These are phyloP conservation scores for Ceratina calcarata DNA, from an alignment of 1,140 invertebrate species.

Conservation along the genomic window DNA sequence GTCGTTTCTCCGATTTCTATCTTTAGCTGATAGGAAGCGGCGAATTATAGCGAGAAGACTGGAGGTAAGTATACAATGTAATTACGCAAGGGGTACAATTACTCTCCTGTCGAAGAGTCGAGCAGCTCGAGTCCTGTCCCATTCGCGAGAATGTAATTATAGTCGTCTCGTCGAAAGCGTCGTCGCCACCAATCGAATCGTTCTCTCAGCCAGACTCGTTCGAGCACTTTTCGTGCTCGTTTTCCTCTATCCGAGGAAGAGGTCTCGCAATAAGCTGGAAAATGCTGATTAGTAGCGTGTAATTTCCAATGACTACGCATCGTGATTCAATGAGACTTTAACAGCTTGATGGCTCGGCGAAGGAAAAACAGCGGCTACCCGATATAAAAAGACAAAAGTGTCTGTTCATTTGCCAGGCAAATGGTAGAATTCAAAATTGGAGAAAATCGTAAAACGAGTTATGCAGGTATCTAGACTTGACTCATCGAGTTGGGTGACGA, in stretches of 20 bases:
- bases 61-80: neutral
- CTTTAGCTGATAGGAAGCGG: neutral
- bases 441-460: conserved; percentile 7
- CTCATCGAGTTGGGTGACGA: neutral
- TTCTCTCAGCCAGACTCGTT: neutral
- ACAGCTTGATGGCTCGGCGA: conserved; percentile 8
- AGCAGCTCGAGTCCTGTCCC: neutral
- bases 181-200: conserved; percentile 16
- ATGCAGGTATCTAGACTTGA: conserved; percentile 5
- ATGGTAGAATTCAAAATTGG: too few relatives aligned
- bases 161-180: neutral
- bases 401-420: too few relatives aligned
- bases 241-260: neutral
- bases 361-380: neutral
- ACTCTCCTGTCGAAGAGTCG: conserved; percentile 1
- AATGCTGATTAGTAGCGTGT: conserved; percentile 29
- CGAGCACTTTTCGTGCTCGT: neutral
- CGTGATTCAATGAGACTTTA: conserved; percentile 34
- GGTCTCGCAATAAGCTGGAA: conserved; percentile 28
- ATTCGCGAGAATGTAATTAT: conserved; percentile 7
- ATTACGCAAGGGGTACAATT: neutral
- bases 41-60: conserved; percentile 14
- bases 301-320: neutral
- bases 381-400: neutral
- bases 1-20: neutral